Conservation (phyloP, 2,888 invertebrate genomes). For the Kuschelorhynchus macadamiae region DNA sequence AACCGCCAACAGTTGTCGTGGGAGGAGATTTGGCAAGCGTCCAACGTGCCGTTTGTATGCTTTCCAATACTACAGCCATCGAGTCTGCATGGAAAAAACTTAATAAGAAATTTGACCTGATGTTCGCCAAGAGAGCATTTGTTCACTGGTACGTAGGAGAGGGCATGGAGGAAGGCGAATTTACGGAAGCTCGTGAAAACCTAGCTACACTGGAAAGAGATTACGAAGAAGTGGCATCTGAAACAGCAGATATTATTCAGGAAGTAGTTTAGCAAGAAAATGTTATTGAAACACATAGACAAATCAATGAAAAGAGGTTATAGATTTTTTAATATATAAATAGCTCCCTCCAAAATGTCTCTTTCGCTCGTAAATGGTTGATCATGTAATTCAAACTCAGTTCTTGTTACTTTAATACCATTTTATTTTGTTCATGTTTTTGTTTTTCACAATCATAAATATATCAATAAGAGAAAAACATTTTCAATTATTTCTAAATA, state of each 20-base stretch:
- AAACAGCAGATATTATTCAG: slow-evolving; percentile 64
- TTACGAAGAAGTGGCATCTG: slow-evolving; percentile 83
- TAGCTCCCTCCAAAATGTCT: not conserved
- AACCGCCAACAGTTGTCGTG: slow-evolving; percentile 83
- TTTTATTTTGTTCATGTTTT: slow-evolving; percentile 1
- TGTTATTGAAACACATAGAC: not conserved
- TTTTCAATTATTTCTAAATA: too few relatives aligned
- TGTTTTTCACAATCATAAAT: not conserved
- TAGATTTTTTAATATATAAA: not conserved
- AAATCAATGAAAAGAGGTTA: too few relatives aligned
- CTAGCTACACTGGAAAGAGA: slow-evolving; percentile 81
- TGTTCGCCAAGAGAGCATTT: slow-evolving; percentile 94
- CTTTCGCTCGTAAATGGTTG: too few relatives aligned
- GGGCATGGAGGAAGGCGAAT: slow-evolving; percentile 75
- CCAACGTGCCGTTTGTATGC: slow-evolving; percentile 90
- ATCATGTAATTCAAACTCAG: not conserved
- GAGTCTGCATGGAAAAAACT: slow-evolving; percentile 91
- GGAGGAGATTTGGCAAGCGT: slow-evolving; percentile 87
- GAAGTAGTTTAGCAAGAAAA: slow-evolving; percentile 2
- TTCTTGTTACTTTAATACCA: too few relatives aligned
- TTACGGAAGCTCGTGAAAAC: slow-evolving; percentile 85
- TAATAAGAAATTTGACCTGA: slow-evolving; percentile 94
- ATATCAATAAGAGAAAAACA: not conserved
- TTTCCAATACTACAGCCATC: slow-evolving; percentile 92
- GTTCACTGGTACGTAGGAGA: slow-evolving; percentile 84